Percentiles rank a stretch among this genome's conserved stretches.
These are phyloP conservation scores for Rana temporaria DNA, from an alignment of 2,113 vertebrate species.

Conservation along the genomic window DNA sequence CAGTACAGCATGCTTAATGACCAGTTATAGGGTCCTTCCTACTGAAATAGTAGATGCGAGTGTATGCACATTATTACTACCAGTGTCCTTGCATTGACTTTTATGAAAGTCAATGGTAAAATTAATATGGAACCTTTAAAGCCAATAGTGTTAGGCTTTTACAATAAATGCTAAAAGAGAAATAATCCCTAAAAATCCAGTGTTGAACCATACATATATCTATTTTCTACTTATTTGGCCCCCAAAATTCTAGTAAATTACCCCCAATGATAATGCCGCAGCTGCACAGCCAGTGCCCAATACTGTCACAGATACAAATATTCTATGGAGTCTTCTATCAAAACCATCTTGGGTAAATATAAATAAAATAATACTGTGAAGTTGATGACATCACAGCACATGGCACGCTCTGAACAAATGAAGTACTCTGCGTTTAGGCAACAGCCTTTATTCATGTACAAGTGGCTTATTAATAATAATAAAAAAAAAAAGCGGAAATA, in stretches of 20 bases:
- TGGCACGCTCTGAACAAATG: slow-evolving; percentile 77
- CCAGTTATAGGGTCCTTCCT: no score
- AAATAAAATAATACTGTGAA: slow-evolving; percentile 71
- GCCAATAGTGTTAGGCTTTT: no score
- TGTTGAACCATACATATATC: no score
- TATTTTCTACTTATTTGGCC: not conserved
- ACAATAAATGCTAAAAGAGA: no score
- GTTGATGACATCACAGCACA: slow-evolving; percentile 75
- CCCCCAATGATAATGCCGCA: slow-evolving; percentile 74
- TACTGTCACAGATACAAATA: slow-evolving; percentile 74
- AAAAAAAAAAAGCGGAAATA: slow-evolving; percentile 58
- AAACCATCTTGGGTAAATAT: slow-evolving; percentile 74
- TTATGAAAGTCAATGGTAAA: no score
- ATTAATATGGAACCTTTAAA: no score
- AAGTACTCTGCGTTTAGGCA: slow-evolving; percentile 77
- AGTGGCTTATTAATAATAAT: slow-evolving; percentile 70
- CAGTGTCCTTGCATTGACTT: no score
- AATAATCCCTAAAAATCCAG: no score
- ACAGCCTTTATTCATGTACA: slow-evolving; percentile 81
- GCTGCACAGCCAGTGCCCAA: slow-evolving; percentile 69
- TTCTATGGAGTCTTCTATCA: slow-evolving; percentile 75
- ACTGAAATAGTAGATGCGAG: no score
- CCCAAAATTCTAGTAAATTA: slow-evolving; percentile 19
- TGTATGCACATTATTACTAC: no score
- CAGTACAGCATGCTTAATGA: no score